phyloP scores from a whole-genome alignment of 2,888 invertebrate genomes.

The Aleiodes testaceus region DNA sequence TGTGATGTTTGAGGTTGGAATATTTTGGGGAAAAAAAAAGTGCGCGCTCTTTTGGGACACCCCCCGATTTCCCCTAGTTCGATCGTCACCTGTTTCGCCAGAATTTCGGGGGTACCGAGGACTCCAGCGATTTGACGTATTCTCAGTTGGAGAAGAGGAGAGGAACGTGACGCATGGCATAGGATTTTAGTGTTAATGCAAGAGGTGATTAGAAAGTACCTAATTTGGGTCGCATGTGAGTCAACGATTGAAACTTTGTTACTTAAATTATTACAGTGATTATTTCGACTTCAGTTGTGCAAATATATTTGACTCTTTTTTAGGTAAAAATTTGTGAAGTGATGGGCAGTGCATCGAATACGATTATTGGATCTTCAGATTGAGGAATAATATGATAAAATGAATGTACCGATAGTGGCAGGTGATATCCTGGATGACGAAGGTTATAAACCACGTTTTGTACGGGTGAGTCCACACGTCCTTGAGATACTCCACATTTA shows the following conservation, averaged over 20 bases:
- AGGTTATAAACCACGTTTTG: slow-evolving; percentile 67
- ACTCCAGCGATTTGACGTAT: not conserved
- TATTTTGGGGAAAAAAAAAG: slow-evolving; percentile 2
- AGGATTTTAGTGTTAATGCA: slow-evolving; percentile 36
- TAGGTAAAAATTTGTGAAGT: not conserved
- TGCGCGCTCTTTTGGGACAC: not conserved
- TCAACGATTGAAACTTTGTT: not conserved
- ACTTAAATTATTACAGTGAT: slow-evolving; percentile 19
- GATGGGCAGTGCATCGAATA: slow-evolving; percentile 19
- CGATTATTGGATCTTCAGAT: slow-evolving; percentile 17
- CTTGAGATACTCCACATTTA: slow-evolving; percentile 38
- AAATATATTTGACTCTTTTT: slow-evolving; percentile 3
- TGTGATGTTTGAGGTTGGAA: no score
- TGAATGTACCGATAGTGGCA: slow-evolving; percentile 71
- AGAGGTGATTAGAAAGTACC: slow-evolving; percentile 41
- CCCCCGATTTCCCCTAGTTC: no score
- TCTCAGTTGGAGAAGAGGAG: not conserved
- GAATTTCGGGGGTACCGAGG: no score
- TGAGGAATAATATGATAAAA: slow-evolving; percentile 56
- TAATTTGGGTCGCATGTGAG: slow-evolving; percentile 41
- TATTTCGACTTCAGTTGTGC: slow-evolving; percentile 12
- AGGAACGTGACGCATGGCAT: slow-evolving; percentile 17
- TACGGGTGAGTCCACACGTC: slow-evolving; percentile 64
- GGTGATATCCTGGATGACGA: slow-evolving; percentile 69
- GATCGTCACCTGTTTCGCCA: not conserved